phyloP scores from a whole-genome alignment of 92 coral and sea anemone species.

The Blastomussa wellsi region DNA sequence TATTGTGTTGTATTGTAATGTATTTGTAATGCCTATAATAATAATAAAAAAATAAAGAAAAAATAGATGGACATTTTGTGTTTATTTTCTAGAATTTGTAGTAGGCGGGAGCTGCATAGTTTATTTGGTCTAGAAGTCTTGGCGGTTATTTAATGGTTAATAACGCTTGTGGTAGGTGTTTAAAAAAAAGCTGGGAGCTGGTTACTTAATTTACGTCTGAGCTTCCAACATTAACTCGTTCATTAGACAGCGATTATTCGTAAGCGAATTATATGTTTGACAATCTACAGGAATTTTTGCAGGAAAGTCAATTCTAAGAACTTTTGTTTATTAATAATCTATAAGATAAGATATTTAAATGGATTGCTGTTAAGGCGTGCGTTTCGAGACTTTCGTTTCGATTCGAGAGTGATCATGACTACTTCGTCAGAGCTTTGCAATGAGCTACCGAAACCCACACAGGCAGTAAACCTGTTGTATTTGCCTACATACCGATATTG shows the following conservation, averaged over 20 bases:
- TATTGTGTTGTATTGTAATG: too few species aligned
- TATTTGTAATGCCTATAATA: too few species aligned
- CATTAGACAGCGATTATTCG: neutral
- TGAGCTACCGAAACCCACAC: neutral
- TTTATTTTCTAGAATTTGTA: slow-evolving; percentile 7
- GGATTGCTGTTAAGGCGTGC: neutral
- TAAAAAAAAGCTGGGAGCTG: neutral
- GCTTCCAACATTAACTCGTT: neutral
- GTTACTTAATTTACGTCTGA: neutral
- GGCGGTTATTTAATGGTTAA: neutral
- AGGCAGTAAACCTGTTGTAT: neutral
- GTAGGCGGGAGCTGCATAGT: neutral
- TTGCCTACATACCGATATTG: neutral
- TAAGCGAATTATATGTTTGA: neutral
- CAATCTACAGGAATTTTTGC: neutral
- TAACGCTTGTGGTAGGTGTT: neutral
- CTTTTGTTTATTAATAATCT: neutral
- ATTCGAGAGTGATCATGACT: too few species aligned
- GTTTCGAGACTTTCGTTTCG: neutral
- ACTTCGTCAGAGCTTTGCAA: neutral
- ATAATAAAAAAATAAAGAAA: too few species aligned
- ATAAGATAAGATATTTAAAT: neutral
- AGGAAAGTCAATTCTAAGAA: neutral
- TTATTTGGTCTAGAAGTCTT: neutral
- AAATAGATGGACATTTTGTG: neutral